A percentile compares a stretch with the other conserved stretches of the same genome.
Conservation (phyloP, 2,797 vertebrate genomes). For the Cuculus canorus region DNA sequence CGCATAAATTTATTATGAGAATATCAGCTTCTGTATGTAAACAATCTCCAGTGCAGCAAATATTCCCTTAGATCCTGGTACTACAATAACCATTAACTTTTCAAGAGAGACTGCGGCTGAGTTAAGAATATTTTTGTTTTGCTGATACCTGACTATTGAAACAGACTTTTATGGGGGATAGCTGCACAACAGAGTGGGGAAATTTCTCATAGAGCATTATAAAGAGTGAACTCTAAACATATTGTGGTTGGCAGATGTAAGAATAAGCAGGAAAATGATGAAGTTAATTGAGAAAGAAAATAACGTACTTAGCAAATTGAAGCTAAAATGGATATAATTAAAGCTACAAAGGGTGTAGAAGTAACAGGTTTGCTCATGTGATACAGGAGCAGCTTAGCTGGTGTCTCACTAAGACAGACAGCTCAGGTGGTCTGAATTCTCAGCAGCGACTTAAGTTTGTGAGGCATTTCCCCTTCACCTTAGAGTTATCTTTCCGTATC, state of each 20-base stretch:
- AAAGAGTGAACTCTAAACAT: not conserved
- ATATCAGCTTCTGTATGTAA: not conserved
- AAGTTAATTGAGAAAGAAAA: not conserved
- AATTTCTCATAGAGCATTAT: not conserved
- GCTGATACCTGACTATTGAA: not conserved
- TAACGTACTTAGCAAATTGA: not conserved
- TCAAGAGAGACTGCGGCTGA: not conserved
- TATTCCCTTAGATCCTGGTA: not conserved
- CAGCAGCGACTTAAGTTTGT: not conserved
- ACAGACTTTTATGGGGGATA: not conserved
- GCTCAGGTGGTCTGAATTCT: not conserved
- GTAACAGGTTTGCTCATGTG: not conserved
- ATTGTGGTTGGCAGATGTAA: not conserved
- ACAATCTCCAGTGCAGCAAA: not conserved
- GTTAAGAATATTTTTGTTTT: not conserved
- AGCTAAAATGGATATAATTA: not conserved
- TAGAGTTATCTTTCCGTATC: not conserved
- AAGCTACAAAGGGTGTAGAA: not conserved
- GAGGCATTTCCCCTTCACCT: not conserved
- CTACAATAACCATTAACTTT: not conserved
- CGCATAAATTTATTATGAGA: not conserved
- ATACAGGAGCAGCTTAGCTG: not conserved
- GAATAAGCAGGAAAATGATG: not conserved
- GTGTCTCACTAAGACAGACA: not conserved
- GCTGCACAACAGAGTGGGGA: not conserved